A percentile compares a stretch with the other conserved stretches of the same genome.
These are phyloP conservation scores for Romanomermis culicivorax DNA, from an alignment of 2,888 invertebrate genomes.

Conservation along the genomic window DNA sequence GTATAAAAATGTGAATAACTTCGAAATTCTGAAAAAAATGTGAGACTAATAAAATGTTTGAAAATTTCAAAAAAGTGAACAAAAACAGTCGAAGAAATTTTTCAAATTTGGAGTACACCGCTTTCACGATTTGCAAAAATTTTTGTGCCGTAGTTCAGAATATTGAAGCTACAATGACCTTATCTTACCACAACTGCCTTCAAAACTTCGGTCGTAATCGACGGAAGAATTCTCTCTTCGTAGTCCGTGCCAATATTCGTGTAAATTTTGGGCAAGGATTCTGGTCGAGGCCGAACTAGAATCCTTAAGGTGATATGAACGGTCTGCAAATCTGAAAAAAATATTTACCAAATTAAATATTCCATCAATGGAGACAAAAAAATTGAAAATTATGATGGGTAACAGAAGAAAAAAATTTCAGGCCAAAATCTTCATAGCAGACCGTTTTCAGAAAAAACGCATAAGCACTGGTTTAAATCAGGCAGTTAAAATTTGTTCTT, in stretches of 20 bases:
- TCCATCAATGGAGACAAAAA: slow-evolving; percentile 4
- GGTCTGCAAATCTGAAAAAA: slow-evolving; percentile 68
- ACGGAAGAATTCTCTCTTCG: slow-evolving; percentile 91
- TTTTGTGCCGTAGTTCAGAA: too few species aligned
- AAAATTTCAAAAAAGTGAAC: too few species aligned
- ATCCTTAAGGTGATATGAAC: slow-evolving; percentile 96
- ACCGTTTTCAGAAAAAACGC: background rate
- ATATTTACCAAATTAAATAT: background rate
- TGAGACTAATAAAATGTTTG: too few species aligned
- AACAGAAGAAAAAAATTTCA: slow-evolving; percentile 5
- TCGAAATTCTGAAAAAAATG: too few species aligned
- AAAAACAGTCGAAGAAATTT: too few species aligned
- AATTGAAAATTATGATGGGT: slow-evolving; percentile 6
- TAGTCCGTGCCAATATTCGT: slow-evolving; percentile 89
- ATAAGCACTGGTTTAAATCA: background rate
- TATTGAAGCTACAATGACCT: too few species aligned
- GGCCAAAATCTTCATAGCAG: background rate
- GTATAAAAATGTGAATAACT: too few species aligned
- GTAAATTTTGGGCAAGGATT: slow-evolving; percentile 76
- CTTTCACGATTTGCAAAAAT: too few species aligned
- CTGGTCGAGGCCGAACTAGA: slow-evolving; percentile 79
- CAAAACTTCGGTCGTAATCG: slow-evolving; percentile 91
- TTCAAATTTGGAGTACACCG: too few species aligned
- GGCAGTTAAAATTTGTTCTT: too few species aligned
- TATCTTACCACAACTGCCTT: slow-evolving; percentile 78